Evolutionary conservation across 2,888 invertebrate genomes (phyloP), one percentile per base, ranked within the genome.

Genomic region (Unio pictorum): DNA sequence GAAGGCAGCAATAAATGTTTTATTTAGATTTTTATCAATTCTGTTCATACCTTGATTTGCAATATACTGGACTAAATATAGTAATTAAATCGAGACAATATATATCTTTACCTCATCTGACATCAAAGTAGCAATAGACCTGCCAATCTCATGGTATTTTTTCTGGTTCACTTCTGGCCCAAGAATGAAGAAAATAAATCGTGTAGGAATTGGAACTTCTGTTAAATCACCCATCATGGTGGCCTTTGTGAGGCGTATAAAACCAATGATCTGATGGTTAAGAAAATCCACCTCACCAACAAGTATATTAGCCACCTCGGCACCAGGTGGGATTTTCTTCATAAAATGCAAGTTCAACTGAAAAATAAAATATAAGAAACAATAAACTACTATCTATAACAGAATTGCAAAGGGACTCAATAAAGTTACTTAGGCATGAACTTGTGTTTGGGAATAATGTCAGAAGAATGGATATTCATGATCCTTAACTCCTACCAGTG

Each of bases 231-330:
- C 98, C 92, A 99, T 94, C 79, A 96, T 93, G 11, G 94, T 93
- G 7, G 97, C 95, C 78, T 95, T 94, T 88, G 94, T 95, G 66
- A 99, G 93, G 65, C 98, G 94, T 71, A 98, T 94, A 89, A 99
- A 99, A 55, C 96, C 97, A 71, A 97, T 95, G 70, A 99, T 91
- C 18, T 96, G 95, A 90, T 96, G 96, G 77, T 96, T 95, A 67
- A 99, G 92, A 89, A 98, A 98, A 89, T 98, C 97, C 6, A 99
- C 96, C 91, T 99, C 99, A 34, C 99, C 99, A 0, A 99, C 97
- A 62, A 99, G 92, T 82, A 99, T 98, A 89, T 99, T 99, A 73
- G 97, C 96, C 2, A 99, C 98, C 91, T 99, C 99, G 2, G 98
- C 96, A n/a, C 98, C 99, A 0, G 94, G 94, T 23, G 99, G 99